Conservation (phyloP, 2,113 vertebrate genomes). For the Chloroceryle aenea region DNA sequence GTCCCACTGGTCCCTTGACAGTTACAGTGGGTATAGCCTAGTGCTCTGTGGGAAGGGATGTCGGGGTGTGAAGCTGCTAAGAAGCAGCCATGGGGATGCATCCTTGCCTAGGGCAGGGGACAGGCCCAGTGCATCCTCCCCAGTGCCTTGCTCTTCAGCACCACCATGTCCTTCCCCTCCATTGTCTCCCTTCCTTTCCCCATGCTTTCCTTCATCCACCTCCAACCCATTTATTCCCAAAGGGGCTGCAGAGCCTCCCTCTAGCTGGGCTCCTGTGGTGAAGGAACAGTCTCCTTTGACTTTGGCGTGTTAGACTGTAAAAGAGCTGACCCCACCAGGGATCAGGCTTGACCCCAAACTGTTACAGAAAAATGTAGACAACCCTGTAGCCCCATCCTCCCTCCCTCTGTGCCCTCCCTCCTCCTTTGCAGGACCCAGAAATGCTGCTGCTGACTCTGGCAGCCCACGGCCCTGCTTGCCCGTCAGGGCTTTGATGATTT, state of each 20-base stretch:
- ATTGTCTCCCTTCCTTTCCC: not conserved
- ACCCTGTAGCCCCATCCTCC: not conserved
- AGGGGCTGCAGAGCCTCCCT: not conserved
- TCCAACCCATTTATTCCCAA: fast-evolving
- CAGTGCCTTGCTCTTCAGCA: fast-evolving
- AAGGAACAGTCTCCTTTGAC: conserved; percentile 64
- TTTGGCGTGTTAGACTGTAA: conserved; percentile 64
- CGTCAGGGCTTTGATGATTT: not conserved
- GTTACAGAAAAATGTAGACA: conserved; percentile 56
- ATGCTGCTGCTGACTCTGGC: not conserved
- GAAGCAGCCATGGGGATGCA: not conserved
- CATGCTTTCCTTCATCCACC: fast-evolving
- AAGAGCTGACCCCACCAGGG: conserved; percentile 51
- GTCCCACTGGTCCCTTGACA: not conserved
- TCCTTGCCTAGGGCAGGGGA: no score
- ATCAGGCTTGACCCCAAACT: conserved; percentile 77
- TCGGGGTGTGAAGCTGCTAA: not conserved
- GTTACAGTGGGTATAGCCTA: fast-evolving
- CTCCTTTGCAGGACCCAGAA: not conserved
- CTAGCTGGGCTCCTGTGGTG: not conserved
- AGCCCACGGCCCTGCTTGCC: not conserved
- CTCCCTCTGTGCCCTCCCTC: not conserved
- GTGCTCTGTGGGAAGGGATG: not conserved
- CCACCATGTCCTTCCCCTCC: fast-evolving
- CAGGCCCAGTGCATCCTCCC: fast-evolving